phyloP scores from a whole-genome alignment of 2,797 vertebrate genomes.

The Xiphophorus birchmanni region DNA sequence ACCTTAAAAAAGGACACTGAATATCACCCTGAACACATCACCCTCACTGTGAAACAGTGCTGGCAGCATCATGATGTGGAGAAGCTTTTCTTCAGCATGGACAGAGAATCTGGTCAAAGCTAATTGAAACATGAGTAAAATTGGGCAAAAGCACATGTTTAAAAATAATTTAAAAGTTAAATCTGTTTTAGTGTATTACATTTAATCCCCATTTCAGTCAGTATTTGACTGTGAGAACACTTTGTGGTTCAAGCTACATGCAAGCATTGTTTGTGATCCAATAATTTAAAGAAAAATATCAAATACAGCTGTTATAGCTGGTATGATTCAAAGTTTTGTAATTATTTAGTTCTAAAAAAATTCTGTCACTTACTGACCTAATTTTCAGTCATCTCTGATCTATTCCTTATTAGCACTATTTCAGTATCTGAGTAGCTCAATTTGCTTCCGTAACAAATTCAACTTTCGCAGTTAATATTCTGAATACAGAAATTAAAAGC shows the following conservation, averaged over 20 bases:
- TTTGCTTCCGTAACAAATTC: background rate
- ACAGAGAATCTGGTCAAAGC: background rate
- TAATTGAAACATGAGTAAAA: background rate
- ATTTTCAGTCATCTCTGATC: background rate
- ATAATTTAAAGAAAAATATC: background rate
- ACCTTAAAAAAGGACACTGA: background rate
- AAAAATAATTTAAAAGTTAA: background rate
- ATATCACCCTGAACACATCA: background rate
- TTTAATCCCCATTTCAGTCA: background rate
- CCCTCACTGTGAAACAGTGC: background rate
- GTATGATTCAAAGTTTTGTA: background rate
- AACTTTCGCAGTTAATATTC: background rate
- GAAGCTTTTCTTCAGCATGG: background rate
- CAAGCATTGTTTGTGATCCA: background rate
- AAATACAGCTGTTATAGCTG: background rate
- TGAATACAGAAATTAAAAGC: conserved; percentile 11
- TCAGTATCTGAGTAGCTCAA: background rate
- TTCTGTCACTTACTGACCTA: background rate
- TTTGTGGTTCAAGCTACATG: background rate
- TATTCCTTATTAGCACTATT: background rate
- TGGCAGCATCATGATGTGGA: background rate
- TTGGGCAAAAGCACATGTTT: background rate
- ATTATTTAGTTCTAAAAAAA: background rate
- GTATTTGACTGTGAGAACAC: background rate
- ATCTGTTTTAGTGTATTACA: background rate